Evolutionary conservation across 2,888 invertebrate genomes (phyloP).

Genomic region (Smittia sp.): DNA sequence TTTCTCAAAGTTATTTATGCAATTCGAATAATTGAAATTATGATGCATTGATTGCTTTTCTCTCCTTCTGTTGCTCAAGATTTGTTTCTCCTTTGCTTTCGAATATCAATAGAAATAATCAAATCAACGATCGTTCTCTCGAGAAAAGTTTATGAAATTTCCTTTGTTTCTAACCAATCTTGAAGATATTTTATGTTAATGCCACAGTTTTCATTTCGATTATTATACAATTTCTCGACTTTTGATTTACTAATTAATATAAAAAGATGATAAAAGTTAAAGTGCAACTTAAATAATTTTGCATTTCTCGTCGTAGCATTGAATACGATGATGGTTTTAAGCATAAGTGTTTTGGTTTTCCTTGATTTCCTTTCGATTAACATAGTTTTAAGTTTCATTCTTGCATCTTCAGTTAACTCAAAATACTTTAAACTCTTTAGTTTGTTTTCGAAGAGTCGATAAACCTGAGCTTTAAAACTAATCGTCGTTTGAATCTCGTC

Average conservation of each 20-base stretch:
- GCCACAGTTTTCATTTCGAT: conserved; percentile 33
- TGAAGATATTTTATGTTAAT: conserved; percentile 19
- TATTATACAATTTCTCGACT: conserved; percentile 5
- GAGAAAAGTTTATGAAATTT: conserved; percentile 13
- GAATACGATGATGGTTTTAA: not conserved
- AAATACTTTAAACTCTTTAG: conserved; percentile 1
- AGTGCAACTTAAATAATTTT: not conserved
- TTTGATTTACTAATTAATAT: conserved; percentile 1
- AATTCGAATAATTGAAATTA: conserved; percentile 12
- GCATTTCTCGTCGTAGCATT: not conserved
- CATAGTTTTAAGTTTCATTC: not conserved
- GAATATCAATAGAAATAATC: not conserved
- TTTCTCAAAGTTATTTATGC: not conserved
- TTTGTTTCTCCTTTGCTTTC: conserved; percentile 4
- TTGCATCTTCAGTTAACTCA: conserved; percentile 14
- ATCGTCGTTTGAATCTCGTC: not conserved
- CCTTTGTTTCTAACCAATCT: not conserved
- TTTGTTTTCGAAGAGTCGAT: not conserved
- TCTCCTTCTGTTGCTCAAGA: conserved; percentile 1
- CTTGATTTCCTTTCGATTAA: conserved; percentile 16
- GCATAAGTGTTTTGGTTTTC: conserved; percentile 29
- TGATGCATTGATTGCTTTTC: conserved; percentile 21
- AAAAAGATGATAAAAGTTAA: not conserved
- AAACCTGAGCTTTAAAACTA: not conserved
- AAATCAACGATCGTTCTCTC: not conserved